Evolutionary conservation across 2,797 vertebrate genomes (phyloP).

Genomic region (Onychomys arenicola): DNA sequence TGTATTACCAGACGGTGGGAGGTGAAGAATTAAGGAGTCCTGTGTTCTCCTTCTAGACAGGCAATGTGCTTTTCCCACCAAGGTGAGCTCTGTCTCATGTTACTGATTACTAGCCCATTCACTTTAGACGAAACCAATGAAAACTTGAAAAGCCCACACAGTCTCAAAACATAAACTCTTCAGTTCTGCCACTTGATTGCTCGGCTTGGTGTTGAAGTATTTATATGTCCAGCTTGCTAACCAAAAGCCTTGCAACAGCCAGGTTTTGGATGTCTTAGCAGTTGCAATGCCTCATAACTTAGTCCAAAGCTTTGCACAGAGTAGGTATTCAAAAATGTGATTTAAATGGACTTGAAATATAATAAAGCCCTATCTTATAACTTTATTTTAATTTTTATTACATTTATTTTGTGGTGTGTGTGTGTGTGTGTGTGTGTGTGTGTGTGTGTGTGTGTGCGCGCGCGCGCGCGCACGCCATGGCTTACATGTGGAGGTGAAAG

Average conservation of each 20-base stretch:
- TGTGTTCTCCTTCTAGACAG: constrained; percentile 35
- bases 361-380: constrained; percentile 16
- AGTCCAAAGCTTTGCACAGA: constrained; percentile 26
- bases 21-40: background rate
- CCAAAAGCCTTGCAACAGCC: background rate
- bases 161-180: constrained; percentile 19
- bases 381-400: background rate
- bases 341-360: constrained; percentile 45
- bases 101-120: constrained; percentile 1
- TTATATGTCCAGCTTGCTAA: background rate
- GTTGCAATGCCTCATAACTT: background rate
- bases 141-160: background rate
- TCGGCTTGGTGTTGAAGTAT: constrained; percentile 10
- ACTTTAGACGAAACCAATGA: constrained; percentile 39
- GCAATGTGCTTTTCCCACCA: background rate
- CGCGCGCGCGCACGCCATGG: no score
- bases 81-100: background rate
- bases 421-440: no score
- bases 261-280: background rate
- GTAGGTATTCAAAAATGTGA: background rate
- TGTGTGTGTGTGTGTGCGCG: background rate
- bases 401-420: background rate
- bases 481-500: background rate
- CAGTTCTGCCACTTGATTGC: background rate
- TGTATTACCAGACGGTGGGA: background rate